A percentile compares a stretch with the other conserved stretches of the same genome.
These are phyloP conservation scores for Eurytoma californica DNA, from an alignment of 2,888 invertebrate genomes.

Conservation along the genomic window DNA sequence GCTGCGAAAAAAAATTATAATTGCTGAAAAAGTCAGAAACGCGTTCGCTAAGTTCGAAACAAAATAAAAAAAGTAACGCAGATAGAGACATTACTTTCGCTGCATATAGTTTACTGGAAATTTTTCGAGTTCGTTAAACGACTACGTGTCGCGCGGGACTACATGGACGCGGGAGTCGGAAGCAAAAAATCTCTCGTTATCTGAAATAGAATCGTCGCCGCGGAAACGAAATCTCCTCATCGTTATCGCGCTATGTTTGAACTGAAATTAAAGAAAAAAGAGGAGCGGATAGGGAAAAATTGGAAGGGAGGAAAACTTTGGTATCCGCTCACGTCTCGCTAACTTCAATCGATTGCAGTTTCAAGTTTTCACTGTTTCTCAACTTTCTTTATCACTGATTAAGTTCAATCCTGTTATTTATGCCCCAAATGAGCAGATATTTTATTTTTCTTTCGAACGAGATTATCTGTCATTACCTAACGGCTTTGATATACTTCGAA, in stretches of 20 bases:
- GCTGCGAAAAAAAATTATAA: no score
- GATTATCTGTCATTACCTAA: slow-evolving; percentile 2
- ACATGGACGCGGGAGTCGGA: neutral
- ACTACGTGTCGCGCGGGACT: neutral
- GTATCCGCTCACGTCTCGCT: slow-evolving; percentile 24
- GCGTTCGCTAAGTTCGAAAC: no score
- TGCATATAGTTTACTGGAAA: slow-evolving; percentile 3
- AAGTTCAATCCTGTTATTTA: slow-evolving; percentile 44
- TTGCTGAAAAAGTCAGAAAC: no score
- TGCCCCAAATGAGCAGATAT: slow-evolving; percentile 32
- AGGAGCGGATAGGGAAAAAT: slow-evolving; percentile 11
- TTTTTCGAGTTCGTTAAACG: slow-evolving; percentile 58
- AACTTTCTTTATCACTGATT: slow-evolving; percentile 44
- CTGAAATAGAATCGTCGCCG: slow-evolving; percentile 61
- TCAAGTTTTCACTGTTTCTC: slow-evolving; percentile 20
- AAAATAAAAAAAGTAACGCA: no score
- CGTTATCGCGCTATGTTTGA: slow-evolving; percentile 27
- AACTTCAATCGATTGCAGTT: slow-evolving; percentile 38
- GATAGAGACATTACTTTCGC: no score
- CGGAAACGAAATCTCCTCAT: slow-evolving; percentile 31
- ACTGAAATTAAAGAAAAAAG: slow-evolving; percentile 20
- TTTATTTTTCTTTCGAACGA: slow-evolving; percentile 31
- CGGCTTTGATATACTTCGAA: slow-evolving; percentile 7
- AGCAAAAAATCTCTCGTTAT: slow-evolving; percentile 59
- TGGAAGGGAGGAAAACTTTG: slow-evolving; percentile 18